phyloP scores from a whole-genome alignment of 2,113 vertebrate genomes.

The Cynopterus brachyotis region DNA sequence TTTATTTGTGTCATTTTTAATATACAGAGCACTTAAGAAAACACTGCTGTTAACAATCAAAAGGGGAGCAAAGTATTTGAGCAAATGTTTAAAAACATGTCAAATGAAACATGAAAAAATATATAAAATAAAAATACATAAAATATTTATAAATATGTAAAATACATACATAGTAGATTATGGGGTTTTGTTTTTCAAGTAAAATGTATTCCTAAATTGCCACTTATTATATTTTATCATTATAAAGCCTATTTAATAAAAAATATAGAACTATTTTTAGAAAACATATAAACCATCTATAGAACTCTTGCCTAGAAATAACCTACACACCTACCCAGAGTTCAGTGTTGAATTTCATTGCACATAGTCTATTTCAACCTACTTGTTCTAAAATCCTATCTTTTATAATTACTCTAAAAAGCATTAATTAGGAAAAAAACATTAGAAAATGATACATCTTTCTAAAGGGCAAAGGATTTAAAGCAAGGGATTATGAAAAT shows the following conservation, averaged over 20 bases:
- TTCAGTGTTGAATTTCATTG: not conserved
- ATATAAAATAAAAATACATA: not conserved
- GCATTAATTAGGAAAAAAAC: not conserved
- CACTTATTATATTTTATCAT: not conserved
- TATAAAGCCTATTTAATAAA: not conserved
- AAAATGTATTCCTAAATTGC: not conserved
- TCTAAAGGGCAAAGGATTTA: not conserved
- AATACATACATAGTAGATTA: not conserved
- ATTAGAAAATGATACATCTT: not conserved
- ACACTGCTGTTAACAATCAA: not conserved
- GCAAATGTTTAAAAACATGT: not conserved
- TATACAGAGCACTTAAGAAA: not conserved
- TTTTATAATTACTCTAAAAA: not conserved
- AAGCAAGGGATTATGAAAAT: not conserved
- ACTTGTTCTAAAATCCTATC: not conserved
- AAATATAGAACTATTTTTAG: not conserved
- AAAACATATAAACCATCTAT: not conserved
- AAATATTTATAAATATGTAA: not conserved
- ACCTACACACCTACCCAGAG: fast-evolving
- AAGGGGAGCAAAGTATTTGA: not conserved
- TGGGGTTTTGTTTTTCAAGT: not conserved
- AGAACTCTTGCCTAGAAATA: not conserved
- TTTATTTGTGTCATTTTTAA: not conserved
- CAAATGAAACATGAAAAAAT: not conserved
- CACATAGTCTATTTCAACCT: not conserved